These are phyloP conservation scores for Sebastes kiyomatsui DNA, from an alignment of 2,797 vertebrate species.

Conservation along the genomic window DNA sequence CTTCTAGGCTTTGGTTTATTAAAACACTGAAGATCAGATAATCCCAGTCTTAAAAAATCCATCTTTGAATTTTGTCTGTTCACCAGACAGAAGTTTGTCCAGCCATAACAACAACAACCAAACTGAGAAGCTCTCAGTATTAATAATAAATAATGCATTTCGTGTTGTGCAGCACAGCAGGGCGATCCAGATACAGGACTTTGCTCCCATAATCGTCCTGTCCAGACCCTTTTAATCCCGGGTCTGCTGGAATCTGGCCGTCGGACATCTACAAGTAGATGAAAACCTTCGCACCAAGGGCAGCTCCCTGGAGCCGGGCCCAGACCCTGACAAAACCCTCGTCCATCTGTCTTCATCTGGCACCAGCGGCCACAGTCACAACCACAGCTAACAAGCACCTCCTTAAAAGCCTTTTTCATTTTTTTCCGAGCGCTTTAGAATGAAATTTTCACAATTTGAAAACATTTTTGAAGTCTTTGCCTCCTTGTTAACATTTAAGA, in stretches of 20 bases:
- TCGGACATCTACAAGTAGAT: conserved; percentile 59
- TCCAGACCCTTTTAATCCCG: conserved; percentile 65
- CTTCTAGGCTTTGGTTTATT: neutral
- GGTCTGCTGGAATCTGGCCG: conserved; percentile 63
- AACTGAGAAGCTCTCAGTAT: conserved; percentile 21
- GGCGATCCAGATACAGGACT: conserved; percentile 44
- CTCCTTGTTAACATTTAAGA: neutral
- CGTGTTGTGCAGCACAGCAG: conserved; percentile 19
- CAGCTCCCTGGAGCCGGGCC: conserved; percentile 60
- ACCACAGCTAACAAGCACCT: neutral
- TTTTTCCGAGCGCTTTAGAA: neutral
- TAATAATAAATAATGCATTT: conserved; percentile 60
- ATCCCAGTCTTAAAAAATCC: neutral
- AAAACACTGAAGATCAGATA: neutral
- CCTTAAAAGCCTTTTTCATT: conserved; percentile 31
- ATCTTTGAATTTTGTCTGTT: neutral
- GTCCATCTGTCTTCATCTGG: conserved; percentile 71
- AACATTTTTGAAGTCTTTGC: neutral
- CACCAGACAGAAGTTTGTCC: neutral
- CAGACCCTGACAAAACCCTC: conserved; percentile 45
- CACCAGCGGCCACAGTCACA: conserved; percentile 24
- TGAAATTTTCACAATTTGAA: neutral
- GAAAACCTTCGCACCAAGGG: conserved; percentile 57
- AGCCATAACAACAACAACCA: neutral
- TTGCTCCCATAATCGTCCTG: conserved; percentile 60